Base-by-base conservation (phyloP, 2,113 vertebrate species). In the Cepphus grylle region DNA sequence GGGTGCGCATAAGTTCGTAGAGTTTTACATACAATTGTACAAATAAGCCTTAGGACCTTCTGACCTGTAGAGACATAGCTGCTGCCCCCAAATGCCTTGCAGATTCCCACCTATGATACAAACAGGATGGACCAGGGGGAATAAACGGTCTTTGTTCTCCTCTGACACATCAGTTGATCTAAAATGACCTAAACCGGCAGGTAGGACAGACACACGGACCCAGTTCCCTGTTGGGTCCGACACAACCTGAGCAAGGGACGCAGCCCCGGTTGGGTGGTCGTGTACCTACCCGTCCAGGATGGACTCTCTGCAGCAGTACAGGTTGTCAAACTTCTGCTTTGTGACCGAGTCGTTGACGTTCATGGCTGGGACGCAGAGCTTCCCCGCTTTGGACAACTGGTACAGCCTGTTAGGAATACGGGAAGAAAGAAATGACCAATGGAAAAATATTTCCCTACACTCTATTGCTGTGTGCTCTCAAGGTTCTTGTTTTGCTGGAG, bases 261-360 rank as follows among this genome's bases (percentile, higher is more conserved):
- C 9, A 11, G 26, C 26, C 25, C 40, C 3, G 1, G 12, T 8
- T 5, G 53, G 27, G 26, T 14, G 58, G 22, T 7, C 22, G 1
- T 2, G 53, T 65, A 81, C 97, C 2, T 97, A 99, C 99, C 99
- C 99, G 2, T 99, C 99, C 87, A 99, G 97, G 97, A 99, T 99
- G 80, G 99, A 99, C 95, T 99, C 99, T 50, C 99, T 96, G 98
- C 99, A 99, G 98, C 99, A 99, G 98, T 99, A 99, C 11, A 99
- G 98, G 97, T 99, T 99, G 98, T 99, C 99, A 86, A 99, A 99
- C 96, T 99, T 99, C 98, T 99, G 99, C 91, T 99, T 99, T 56
- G 99, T 99, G 88, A 99, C 99, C 0, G 99, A 99, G 97, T 99
- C 99, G 30, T 99, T 99, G 97, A 99, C 99, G 17, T 99, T 99